phyloP scores from a whole-genome alignment of 2,113 vertebrate species.

The Centrocercus urophasianus region DNA sequence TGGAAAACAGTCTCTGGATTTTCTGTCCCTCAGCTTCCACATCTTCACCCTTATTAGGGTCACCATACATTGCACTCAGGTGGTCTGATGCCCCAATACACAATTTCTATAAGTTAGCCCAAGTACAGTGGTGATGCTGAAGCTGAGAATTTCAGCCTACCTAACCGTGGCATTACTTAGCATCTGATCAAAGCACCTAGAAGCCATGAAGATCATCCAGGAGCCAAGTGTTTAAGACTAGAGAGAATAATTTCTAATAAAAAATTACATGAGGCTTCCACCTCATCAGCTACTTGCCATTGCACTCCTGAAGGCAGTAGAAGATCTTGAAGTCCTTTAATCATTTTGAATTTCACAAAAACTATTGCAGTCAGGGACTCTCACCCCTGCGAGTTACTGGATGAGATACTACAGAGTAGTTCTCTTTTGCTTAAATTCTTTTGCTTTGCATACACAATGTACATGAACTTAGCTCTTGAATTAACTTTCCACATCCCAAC shows the following conservation, averaged over 20 bases:
- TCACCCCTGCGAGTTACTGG: neutral
- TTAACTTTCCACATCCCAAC: neutral
- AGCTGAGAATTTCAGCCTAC: neutral
- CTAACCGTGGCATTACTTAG: neutral
- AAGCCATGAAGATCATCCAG: neutral
- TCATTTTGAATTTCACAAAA: neutral
- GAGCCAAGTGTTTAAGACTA: neutral
- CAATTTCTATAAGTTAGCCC: neutral
- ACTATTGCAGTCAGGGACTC: neutral
- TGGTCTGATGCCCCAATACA: neutral
- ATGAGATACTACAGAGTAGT: neutral
- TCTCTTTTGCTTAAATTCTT: constrained; percentile 8
- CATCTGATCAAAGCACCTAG: neutral
- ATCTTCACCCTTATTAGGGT: neutral
- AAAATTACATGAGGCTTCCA: neutral
- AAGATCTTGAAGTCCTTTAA: neutral
- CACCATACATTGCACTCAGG: neutral
- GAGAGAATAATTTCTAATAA: neutral
- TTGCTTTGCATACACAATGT: constrained; percentile 17
- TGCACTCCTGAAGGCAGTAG: neutral
- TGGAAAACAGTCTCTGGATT: neutral
- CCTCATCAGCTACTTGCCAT: neutral
- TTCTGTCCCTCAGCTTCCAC: neutral
- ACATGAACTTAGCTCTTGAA: neutral
- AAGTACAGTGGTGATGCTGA: neutral